Evolutionary conservation across 2,797 vertebrate genomes (phyloP), one percentile per base, ranked within the genome.

Genomic region (Trachops cirrhosus): DNA sequence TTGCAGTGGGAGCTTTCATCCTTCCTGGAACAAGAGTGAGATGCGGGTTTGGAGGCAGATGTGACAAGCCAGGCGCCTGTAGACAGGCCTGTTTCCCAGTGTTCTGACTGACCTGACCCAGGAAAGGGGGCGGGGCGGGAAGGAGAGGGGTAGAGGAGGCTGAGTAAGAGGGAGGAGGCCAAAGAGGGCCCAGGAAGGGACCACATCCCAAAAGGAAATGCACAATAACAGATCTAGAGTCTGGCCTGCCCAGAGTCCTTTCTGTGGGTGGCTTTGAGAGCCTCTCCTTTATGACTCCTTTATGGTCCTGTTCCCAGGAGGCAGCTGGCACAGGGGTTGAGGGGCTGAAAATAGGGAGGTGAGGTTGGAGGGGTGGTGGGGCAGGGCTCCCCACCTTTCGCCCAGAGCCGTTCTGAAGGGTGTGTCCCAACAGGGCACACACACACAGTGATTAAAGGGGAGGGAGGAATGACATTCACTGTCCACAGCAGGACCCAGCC

Each of bases 391-490:
- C 89, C 79, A 88, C 67, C 89, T 93, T 86, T 89, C 93, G 79
- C 96, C 94, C 84, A 75, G 85, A 92, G 80, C 62, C 50, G 37
- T 97, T 96, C 93, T 1, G 19, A 64, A 97, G 96, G 96, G 97
- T 26, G 46, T 39, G 74, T 94, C 94, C 94, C 44, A 68, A 87
- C 94, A 93, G 94, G 95, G 96, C 93, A 70, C 88, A 64, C 87
- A 91, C 95, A 91, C 96, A 78, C 96, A 87, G 94, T 97, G 98
- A 97, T 98, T 98, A 97, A 97, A 91, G 89, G 80, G 86, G 96
- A 85, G 89, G 91, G 77, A 96, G 83, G 95, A 96, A 94, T 96
- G 97, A 97, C 97, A 98, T 71, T 97, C 64, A 86, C 91, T 97
- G 97, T 97, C 97, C 84, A 80, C 94, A 3, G 26, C 19, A 79